Base-by-base conservation (phyloP, 2,113 vertebrate genomes). In the Calypte anna region DNA sequence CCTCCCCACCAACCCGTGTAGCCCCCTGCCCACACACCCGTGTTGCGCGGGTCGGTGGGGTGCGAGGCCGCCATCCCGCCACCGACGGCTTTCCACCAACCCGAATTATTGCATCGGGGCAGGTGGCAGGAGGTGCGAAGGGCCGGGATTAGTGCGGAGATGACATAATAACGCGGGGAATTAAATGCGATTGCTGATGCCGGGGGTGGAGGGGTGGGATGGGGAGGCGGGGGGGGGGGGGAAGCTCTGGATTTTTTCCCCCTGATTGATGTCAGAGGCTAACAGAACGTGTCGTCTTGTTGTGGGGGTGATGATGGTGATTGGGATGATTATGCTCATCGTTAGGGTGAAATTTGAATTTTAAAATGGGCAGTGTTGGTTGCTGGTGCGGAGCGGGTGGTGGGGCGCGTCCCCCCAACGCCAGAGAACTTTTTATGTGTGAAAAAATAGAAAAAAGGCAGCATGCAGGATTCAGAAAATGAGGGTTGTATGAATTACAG, bases 161-260 rank as follows among this genome's bases (percentile, higher is more conserved):
- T 98, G 98, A 98, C 98, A 99, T 98, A 98, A 99, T 98, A 98
- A 99, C 98, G 98, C 98, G 98, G 98, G 98, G 98, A 99, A 99
- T 99, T 99, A 99, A 99, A 99, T 97, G 98, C 97, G 97, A 96
- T 97, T 98, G 98, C 98, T 98, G 98, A 94, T 96, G 58, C 21
- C 20, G 17, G 87, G 86, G 90, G 48, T 62, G 88, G 7, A 24
- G 23, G 51, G 23, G 20, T 30, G 91, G 44, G 22, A 22, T 50
- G 69, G 24, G 66, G 63, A 21, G 73, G 48, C 21, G 57, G 17
- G 69, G 90, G 27, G 51, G 7, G 51, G 14, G 21, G n/a, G 91
- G 44, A 69, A 6, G 91, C 58, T 92, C 91, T 93, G 91, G 96
- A 83, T 94, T 90, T 55, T 70, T 80, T 97, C 89, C 91, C 82